A percentile compares a stretch with the other conserved stretches of the same genome.
Evolutionary conservation across 2,797 vertebrate species (phyloP).

Genomic region (Ctenochaetus hawaiiensis): DNA sequence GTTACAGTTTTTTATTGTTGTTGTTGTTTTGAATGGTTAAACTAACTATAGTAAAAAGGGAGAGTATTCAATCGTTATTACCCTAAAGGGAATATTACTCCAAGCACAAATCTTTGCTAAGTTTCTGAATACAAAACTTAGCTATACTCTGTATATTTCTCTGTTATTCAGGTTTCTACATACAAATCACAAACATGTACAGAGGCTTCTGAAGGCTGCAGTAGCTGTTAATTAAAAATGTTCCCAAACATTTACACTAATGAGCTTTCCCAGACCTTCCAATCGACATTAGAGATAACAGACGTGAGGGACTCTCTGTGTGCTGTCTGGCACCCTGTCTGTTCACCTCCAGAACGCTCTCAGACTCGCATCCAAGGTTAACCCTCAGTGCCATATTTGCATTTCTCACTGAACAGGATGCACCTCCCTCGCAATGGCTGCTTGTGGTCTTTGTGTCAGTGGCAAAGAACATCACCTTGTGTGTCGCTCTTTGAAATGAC

Average conservation of each 20-base stretch:
- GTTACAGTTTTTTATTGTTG: no score
- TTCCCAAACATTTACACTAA: conserved; percentile 49
- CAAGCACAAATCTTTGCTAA: background rate
- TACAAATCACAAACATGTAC: background rate
- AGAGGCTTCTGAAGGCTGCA: conserved; percentile 32
- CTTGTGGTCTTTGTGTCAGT: background rate
- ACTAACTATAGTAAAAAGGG: no score
- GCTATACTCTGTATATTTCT: background rate
- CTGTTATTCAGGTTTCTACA: background rate
- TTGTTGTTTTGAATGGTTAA: background rate
- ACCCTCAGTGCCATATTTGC: conserved; percentile 19
- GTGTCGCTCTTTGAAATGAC: background rate
- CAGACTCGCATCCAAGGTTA: background rate
- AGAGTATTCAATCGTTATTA: background rate
- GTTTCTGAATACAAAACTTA: background rate
- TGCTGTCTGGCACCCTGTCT: conserved; percentile 15
- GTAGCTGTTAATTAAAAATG: conserved; percentile 39
- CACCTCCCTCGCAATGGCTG: background rate
- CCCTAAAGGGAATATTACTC: background rate
- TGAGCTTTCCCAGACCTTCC: background rate
- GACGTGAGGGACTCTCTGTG: conserved; percentile 1
- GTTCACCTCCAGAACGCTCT: conserved; percentile 2
- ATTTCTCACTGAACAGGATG: conserved; percentile 9
- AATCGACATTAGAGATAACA: conserved; percentile 10
- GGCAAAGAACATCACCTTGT: background rate